Base-by-base conservation (phyloP, 1,140 invertebrate genomes). In the Lordiphosa stackelbergi region DNA sequence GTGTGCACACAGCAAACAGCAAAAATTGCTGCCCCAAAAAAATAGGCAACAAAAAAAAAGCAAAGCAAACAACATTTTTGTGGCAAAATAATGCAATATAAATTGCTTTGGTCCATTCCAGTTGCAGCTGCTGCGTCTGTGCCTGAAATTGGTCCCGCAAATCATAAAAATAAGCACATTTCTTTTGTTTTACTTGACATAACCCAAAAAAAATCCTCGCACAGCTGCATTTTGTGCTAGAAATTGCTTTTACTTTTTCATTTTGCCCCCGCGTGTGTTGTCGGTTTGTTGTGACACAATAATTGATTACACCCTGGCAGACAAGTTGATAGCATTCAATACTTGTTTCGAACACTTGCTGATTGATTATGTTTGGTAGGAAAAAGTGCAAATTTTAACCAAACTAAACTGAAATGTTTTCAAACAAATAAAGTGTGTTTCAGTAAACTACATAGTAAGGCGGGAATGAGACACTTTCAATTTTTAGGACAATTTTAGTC, bases 21-120 rank as follows among this genome's bases (percentile, higher is more conserved):
- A 74, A 61, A 64, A 71, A 74, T 56, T 42, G 56, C 56, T 56
- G 66, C 28, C 49, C 71, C 42, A 68, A 71, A 81, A 81, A 79
- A 74, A 66, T 71, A 81, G 45, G 51, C 51, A 42, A 66, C 54
- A 59, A 28, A 28, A 28, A 28, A 5, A n/a, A n/a, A n/a, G n/a
- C 2, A 22, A 3, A 24, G 28, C 28, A 31, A 8, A 8, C 28
- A 5, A 24, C 22, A 24, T 24, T 24, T 24, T 6, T 24, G 22
- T 24, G 42, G 42, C 28, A 37, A 19, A 36, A 42, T 59, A 60
- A 68, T 68, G 66, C 59, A 68, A 71, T 71, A 68, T 57, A 68
- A 71, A 71, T 71, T 69, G 69, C 68, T 71, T 64, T 66, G 6
- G 0, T 19, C 9, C 46, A 10, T 11, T 9, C 46, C 16, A 6